These are phyloP conservation scores for Drosophila pullipes DNA, from an alignment of 2,888 invertebrate genomes.

Conservation along the genomic window DNA sequence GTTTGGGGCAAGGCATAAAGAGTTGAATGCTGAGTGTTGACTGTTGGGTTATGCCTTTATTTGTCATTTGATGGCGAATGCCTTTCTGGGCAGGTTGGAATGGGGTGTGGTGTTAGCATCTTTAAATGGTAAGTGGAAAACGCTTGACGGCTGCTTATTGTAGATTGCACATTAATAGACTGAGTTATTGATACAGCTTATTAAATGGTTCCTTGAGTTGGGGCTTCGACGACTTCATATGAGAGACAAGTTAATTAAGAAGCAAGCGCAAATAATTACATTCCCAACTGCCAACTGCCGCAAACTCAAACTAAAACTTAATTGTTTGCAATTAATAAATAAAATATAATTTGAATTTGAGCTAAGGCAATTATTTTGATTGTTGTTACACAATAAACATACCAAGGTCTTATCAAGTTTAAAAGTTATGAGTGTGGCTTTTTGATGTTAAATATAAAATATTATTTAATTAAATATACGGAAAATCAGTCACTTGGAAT, in stretches of 20 bases:
- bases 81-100: constrained; percentile 3
- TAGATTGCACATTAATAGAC: constrained; percentile 45
- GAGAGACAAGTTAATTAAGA: constrained; percentile 40
- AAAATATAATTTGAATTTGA: constrained; percentile 4
- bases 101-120: background rate
- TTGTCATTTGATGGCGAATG: constrained; percentile 67
- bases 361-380: constrained; percentile 4
- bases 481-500: background rate
- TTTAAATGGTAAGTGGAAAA: constrained; percentile 12
- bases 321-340: constrained; percentile 15
- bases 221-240: constrained; percentile 1
- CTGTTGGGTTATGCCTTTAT: constrained; percentile 75
- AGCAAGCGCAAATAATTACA: constrained; percentile 39
- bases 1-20: constrained; percentile 14
- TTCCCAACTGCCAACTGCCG: constrained; percentile 1
- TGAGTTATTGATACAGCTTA: constrained; percentile 49
- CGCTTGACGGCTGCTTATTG: constrained; percentile 26
- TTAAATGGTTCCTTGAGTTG: constrained; percentile 27
- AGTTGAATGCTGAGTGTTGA: constrained; percentile 45
- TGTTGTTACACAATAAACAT: background rate
- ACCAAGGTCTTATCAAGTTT: background rate
- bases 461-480: background rate
- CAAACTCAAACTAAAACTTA: constrained; percentile 9
- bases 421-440: background rate
- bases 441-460: background rate